A percentile compares a stretch with the other conserved stretches of the same genome.
phyloP scores from a whole-genome alignment of 2,113 vertebrate genomes.

The Stictonetta naevosa region DNA sequence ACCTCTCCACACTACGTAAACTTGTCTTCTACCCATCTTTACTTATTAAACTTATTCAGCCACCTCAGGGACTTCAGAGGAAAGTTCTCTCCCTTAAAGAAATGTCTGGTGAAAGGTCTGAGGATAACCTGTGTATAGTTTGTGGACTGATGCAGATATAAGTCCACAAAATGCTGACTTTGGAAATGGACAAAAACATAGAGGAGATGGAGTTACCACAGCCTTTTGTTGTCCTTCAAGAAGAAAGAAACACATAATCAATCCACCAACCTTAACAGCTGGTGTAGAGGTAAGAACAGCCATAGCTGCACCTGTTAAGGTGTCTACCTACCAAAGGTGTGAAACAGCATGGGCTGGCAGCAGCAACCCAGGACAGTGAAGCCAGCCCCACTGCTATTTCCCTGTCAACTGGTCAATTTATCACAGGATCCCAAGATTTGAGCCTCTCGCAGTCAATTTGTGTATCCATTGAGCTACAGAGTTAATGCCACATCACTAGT shows the following conservation, averaged over 20 bases:
- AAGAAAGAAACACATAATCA: background rate
- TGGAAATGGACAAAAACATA: background rate
- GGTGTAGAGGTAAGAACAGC: background rate
- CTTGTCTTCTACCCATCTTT: background rate
- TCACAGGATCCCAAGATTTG: background rate
- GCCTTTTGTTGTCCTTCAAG: background rate
- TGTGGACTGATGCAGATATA: background rate
- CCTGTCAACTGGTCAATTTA: background rate
- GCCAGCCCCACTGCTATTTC: background rate
- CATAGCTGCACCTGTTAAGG: background rate
- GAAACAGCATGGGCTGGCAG: background rate
- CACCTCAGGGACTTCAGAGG: background rate
- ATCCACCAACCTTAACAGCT: background rate
- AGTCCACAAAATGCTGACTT: background rate
- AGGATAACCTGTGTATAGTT: background rate
- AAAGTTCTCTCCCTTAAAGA: background rate
- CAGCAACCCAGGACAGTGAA: background rate
- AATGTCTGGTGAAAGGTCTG: background rate
- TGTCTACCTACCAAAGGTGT: background rate
- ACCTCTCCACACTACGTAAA: background rate
- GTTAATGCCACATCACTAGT: background rate
- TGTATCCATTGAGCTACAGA: background rate
- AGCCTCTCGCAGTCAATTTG: background rate
- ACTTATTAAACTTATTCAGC: background rate
- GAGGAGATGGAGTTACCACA: background rate